Percentiles rank a stretch among this genome's conserved stretches.
Evolutionary conservation across 2,888 invertebrate genomes (phyloP).

Genomic region (Dendrolimus pini): DNA sequence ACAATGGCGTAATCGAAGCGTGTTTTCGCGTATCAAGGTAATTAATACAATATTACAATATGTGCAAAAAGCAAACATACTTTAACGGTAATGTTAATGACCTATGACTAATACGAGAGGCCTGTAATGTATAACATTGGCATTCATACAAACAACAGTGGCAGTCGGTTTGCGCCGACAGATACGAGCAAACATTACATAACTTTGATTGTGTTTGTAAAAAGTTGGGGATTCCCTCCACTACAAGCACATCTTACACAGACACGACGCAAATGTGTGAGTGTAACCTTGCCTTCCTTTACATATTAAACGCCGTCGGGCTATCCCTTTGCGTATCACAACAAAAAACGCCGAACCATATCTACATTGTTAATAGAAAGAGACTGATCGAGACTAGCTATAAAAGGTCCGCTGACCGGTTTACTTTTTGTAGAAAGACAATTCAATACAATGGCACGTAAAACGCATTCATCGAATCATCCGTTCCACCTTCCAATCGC

Average conservation of each 20-base stretch:
- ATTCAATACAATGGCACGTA: slow-evolving; percentile 69
- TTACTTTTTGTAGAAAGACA: slow-evolving; percentile 65
- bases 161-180: slow-evolving; percentile 56
- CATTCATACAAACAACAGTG: slow-evolving; percentile 62
- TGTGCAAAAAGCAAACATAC: slow-evolving; percentile 53
- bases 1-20: not conserved
- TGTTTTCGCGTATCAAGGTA: slow-evolving; percentile 30
- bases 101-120: slow-evolving; percentile 67
- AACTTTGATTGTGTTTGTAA: slow-evolving; percentile 77
- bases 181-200: slow-evolving; percentile 74
- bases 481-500: slow-evolving; percentile 49
- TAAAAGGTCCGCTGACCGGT: slow-evolving; percentile 70
- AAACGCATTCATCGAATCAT: slow-evolving; percentile 66
- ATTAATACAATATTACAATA: slow-evolving; percentile 35
- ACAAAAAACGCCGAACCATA: slow-evolving; percentile 55
- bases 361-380: slow-evolving; percentile 66
- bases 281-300: slow-evolving; percentile 75
- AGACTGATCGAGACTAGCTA: slow-evolving; percentile 70
- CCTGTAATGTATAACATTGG: slow-evolving; percentile 69
- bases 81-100: slow-evolving; percentile 64
- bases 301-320: slow-evolving; percentile 74
- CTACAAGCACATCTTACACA: slow-evolving; percentile 67
- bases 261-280: slow-evolving; percentile 55
- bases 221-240: slow-evolving; percentile 76
- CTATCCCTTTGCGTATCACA: slow-evolving; percentile 74